Evolutionary conservation across 2,888 invertebrate species (phyloP).

Genomic region (Sinohyriopsis cumingii): DNA sequence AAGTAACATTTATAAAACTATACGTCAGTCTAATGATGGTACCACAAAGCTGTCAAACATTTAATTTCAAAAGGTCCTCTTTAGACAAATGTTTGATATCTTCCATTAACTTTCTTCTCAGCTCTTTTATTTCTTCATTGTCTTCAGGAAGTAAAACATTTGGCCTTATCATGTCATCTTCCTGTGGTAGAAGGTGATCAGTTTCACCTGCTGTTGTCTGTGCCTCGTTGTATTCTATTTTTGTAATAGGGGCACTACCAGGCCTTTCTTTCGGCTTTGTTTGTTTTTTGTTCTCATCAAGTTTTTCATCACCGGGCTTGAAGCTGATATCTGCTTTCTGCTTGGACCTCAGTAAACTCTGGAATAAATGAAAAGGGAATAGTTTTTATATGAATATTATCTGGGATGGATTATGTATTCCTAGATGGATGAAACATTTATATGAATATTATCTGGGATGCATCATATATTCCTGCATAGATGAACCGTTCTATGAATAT

Average conservation of each 20-base stretch:
- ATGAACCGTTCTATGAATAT: too few species aligned
- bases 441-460: too few species aligned
- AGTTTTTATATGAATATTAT: not conserved
- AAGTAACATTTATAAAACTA: too few species aligned
- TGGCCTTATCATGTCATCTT: conserved; percentile 38
- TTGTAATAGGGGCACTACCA: conserved; percentile 64
- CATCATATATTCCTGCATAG: too few species aligned
- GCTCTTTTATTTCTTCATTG: conserved; percentile 46
- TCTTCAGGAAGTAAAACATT: conserved; percentile 41
- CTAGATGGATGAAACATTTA: too few species aligned
- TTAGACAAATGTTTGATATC: conserved; percentile 41
- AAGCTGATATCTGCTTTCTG: conserved; percentile 63
- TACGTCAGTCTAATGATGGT: too few species aligned
- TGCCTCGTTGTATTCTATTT: conserved; percentile 50
- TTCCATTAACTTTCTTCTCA: conserved; percentile 40
- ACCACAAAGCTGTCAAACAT: too few species aligned
- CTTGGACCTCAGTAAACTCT: conserved; percentile 61
- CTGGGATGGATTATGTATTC: too few species aligned
- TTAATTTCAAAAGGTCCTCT: conserved; percentile 32
- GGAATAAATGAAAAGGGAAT: conserved; percentile 14
- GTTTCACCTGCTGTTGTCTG: conserved; percentile 58
- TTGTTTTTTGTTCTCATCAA: conserved; percentile 31
- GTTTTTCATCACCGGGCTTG: conserved; percentile 40
- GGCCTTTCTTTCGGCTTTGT: conserved; percentile 51
- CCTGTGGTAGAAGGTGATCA: conserved; percentile 35